Percentiles rank a stretch among this genome's conserved stretches.
Evolutionary conservation across 2,797 vertebrate genomes (phyloP).

Genomic region (Arrhamphus sclerolepis): DNA sequence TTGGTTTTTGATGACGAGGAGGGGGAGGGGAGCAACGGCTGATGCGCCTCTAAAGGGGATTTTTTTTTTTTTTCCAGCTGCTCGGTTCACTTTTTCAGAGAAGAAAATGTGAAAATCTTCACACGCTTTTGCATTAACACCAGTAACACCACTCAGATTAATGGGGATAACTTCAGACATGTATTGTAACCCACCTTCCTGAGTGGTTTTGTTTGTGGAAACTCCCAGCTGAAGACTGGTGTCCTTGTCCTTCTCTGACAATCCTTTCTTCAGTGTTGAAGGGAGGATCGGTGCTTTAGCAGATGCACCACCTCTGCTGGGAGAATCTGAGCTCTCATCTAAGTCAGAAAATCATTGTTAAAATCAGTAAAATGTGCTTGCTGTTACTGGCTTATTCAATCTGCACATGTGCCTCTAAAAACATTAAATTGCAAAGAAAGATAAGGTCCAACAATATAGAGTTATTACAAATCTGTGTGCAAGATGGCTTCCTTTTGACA

Average conservation of each 20-base stretch:
- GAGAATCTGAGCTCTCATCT: conserved; percentile 89
- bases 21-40: too few species aligned
- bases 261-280: conserved; percentile 82
- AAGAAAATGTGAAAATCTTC: too few species aligned
- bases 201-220: conserved; percentile 80
- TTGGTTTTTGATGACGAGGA: too few species aligned
- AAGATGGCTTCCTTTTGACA: too few species aligned
- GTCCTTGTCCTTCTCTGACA: conserved; percentile 90
- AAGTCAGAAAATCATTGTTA: not conserved
- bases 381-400: too few species aligned
- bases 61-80: too few species aligned
- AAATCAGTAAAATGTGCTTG: not conserved
- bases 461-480: not conserved
- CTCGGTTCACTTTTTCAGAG: too few species aligned
- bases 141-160: not conserved
- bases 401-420: too few species aligned
- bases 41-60: too few species aligned
- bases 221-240: conserved; percentile 76
- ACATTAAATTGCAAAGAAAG: too few species aligned
- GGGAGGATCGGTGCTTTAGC: conserved; percentile 79
- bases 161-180: not conserved
- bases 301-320: conserved; percentile 77
- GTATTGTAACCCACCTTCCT: conserved; percentile 86
- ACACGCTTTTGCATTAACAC: too few species aligned
- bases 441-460: not conserved